Percentiles rank a stretch among this genome's conserved stretches.
phyloP scores from a whole-genome alignment of 2,888 invertebrate genomes.

The Metallyticus violacea region DNA sequence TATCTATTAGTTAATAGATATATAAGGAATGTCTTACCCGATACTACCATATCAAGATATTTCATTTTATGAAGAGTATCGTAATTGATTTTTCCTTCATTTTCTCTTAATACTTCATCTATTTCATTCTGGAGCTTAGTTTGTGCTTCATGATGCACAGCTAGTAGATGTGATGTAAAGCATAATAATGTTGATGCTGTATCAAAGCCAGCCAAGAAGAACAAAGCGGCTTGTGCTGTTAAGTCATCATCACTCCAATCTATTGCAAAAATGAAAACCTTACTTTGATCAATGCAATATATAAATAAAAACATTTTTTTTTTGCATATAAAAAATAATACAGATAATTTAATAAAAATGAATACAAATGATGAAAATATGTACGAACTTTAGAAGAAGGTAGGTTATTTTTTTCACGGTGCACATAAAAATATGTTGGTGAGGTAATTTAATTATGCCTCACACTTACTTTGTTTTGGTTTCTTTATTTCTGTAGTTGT shows the following conservation, averaged over 20 bases:
- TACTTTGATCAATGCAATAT: too few relatives aligned
- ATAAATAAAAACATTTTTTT: too few relatives aligned
- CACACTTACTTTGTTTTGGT: background rate
- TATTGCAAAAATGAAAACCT: background rate
- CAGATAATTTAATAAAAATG: too few relatives aligned
- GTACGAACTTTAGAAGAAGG: too few relatives aligned
- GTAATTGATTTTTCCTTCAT: constrained; percentile 34
- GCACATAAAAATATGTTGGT: too few relatives aligned
- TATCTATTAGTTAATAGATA: too few relatives aligned
- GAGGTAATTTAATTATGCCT: too few relatives aligned
- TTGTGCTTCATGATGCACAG: constrained; percentile 25
- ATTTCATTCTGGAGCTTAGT: constrained; percentile 20
- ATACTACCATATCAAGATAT: constrained; percentile 59
- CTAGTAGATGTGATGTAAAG: constrained; percentile 22
- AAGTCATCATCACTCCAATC: constrained; percentile 26
- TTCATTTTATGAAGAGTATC: constrained; percentile 51
- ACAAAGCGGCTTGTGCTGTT: constrained; percentile 25
- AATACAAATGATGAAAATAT: too few relatives aligned
- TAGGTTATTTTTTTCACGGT: too few relatives aligned
- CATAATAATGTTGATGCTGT: constrained; percentile 25
- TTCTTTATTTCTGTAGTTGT: background rate
- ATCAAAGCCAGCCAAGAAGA: constrained; percentile 32
- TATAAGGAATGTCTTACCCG: too few relatives aligned
- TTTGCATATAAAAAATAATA: too few relatives aligned
- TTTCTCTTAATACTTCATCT: background rate